Evolutionary conservation across 2,113 vertebrate species (phyloP).

Genomic region (Eurystomus gularis): DNA sequence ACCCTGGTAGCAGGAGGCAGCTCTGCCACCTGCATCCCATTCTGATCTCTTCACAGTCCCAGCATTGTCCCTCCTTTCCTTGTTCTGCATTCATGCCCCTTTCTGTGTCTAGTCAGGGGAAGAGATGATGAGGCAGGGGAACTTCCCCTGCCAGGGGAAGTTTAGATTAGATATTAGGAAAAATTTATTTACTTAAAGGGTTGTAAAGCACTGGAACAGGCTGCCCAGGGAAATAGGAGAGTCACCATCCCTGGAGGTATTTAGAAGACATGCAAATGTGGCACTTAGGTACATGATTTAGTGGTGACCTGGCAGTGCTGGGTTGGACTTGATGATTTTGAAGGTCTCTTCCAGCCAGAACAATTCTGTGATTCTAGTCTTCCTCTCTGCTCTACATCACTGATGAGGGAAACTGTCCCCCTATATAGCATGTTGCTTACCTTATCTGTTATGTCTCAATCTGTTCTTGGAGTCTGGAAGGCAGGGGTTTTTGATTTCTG

Average conservation of each 20-base stretch:
- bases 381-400: fast-evolving
- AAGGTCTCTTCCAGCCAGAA: too few relatives aligned
- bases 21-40: background rate
- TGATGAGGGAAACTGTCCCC: background rate
- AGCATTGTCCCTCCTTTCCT: background rate
- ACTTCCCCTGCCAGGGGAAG: too few relatives aligned
- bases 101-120: background rate
- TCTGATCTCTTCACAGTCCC: background rate
- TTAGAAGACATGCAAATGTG: too few relatives aligned
- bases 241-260: too few relatives aligned
- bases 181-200: too few relatives aligned
- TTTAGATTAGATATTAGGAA: too few relatives aligned
- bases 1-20: background rate
- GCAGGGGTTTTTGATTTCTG: background rate
- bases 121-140: too few relatives aligned
- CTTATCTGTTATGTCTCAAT: background rate
- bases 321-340: too few relatives aligned
- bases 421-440: background rate
- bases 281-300: too few relatives aligned
- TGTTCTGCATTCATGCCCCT: background rate
- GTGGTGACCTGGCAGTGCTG: too few relatives aligned
- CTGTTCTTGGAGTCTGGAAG: background rate
- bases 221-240: too few relatives aligned
- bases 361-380: background rate
- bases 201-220: too few relatives aligned